Percentiles rank a stretch among this genome's conserved stretches.
These are phyloP conservation scores for Gavialis gangeticus DNA, from an alignment of 2,113 vertebrate genomes.

Conservation along the genomic window DNA sequence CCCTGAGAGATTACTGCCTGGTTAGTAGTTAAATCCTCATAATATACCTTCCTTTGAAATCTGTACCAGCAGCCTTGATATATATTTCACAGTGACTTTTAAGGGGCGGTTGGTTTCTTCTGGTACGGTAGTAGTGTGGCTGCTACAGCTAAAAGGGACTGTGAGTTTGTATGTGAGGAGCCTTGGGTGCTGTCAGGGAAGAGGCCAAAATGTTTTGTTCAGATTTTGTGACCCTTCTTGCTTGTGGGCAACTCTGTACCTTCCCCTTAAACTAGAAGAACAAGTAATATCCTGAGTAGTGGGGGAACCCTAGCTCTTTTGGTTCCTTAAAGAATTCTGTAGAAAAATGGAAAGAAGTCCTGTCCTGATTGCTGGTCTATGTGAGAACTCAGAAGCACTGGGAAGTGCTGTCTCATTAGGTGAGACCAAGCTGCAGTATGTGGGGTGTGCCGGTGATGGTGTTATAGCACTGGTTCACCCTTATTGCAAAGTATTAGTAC, in stretches of 20 bases:
- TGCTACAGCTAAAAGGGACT: neutral
- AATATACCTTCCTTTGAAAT: neutral
- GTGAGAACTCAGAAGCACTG: neutral
- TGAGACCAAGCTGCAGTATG: neutral
- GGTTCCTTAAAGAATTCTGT: neutral
- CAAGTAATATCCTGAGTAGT: neutral
- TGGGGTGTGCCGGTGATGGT: neutral
- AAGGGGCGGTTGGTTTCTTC: neutral
- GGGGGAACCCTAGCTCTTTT: neutral
- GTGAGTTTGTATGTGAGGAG: neutral
- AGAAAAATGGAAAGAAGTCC: neutral
- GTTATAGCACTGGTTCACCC: neutral
- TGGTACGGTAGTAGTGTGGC: neutral
- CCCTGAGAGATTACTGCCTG: no score
- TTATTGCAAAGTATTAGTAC: neutral
- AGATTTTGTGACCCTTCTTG: neutral
- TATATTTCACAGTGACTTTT: no score
- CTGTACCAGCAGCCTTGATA: neutral
- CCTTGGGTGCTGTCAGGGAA: neutral
- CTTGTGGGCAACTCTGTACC: neutral
- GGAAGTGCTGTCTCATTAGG: neutral
- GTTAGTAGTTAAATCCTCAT: no score
- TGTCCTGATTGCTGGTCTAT: neutral
- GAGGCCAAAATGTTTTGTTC: neutral
- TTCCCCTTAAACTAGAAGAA: neutral